These are phyloP conservation scores for Manis crassicaudata DNA, from an alignment of 2,797 vertebrate species.

Conservation along the genomic window DNA sequence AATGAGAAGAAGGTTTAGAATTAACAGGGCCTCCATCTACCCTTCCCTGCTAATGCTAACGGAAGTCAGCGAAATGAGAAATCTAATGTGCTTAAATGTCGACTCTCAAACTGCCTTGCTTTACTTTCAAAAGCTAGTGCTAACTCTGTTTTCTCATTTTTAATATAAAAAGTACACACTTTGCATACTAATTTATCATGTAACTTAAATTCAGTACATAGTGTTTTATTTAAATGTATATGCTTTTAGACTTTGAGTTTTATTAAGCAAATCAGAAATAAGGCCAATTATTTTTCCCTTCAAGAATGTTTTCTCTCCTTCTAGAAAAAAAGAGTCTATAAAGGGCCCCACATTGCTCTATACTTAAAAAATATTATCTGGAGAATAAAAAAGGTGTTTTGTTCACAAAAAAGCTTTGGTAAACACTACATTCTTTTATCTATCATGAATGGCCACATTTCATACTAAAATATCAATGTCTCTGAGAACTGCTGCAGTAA, in stretches of 20 bases:
- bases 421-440: neutral
- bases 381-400: neutral
- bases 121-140: conserved; percentile 49
- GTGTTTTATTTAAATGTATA: conserved; percentile 26
- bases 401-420: neutral
- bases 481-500: neutral
- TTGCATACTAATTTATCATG: conserved; percentile 52
- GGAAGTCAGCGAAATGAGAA: neutral
- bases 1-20: neutral
- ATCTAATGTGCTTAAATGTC: neutral
- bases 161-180: neutral
- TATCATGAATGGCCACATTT: neutral
- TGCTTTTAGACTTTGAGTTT: conserved; percentile 59
- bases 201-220: conserved; percentile 43
- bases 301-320: neutral
- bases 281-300: conserved; percentile 22
- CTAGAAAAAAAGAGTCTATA: neutral
- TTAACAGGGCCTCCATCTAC: neutral
- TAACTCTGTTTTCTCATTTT: conserved; percentile 35
- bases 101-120: neutral
- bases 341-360: neutral
- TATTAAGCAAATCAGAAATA: conserved; percentile 58
- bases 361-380: neutral
- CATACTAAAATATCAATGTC: neutral
- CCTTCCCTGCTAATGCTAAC: neutral